Evolutionary conservation across 2,888 invertebrate species (phyloP).

Genomic region (Brenthis hecate): DNA sequence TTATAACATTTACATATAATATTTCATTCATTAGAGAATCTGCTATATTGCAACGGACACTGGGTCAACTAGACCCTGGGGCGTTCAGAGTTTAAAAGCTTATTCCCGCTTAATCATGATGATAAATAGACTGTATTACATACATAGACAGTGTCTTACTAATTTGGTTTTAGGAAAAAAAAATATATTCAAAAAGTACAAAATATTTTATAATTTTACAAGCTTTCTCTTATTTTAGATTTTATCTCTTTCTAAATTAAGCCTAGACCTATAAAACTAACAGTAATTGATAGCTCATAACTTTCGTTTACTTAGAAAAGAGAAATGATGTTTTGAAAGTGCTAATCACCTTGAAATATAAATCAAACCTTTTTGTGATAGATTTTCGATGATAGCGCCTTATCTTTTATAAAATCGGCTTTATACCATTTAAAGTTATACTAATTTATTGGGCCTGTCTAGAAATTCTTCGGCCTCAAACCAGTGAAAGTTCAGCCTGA

Average conservation of each 20-base stretch:
- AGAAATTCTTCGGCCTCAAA: slow-evolving; percentile 30
- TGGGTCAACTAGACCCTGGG: slow-evolving; percentile 35
- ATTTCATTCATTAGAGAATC: slow-evolving; percentile 28
- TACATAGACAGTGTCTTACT: slow-evolving; percentile 1
- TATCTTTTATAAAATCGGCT: slow-evolving; percentile 6
- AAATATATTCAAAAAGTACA: too few species aligned
- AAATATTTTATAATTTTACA: too few species aligned
- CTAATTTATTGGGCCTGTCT: slow-evolving; percentile 28
- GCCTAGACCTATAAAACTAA: too few species aligned
- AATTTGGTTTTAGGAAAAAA: neutral
- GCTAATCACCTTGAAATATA: neutral
- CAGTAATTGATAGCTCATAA: neutral
- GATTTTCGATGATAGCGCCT: slow-evolving; percentile 11
- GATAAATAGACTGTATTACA: slow-evolving; percentile 11
- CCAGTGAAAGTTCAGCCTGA: slow-evolving; percentile 58
- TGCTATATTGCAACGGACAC: slow-evolving; percentile 36
- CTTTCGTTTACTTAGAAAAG: neutral
- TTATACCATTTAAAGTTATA: neutral
- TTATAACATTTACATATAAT: slow-evolving; percentile 10
- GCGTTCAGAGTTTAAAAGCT: slow-evolving; percentile 23
- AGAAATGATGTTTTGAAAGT: neutral
- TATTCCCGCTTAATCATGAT: slow-evolving; percentile 19
- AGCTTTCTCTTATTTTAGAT: too few species aligned
- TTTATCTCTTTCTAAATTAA: too few species aligned
- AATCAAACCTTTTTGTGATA: slow-evolving; percentile 6